phyloP scores from a whole-genome alignment of 2,888 invertebrate genomes.

The Nineta flava region DNA sequence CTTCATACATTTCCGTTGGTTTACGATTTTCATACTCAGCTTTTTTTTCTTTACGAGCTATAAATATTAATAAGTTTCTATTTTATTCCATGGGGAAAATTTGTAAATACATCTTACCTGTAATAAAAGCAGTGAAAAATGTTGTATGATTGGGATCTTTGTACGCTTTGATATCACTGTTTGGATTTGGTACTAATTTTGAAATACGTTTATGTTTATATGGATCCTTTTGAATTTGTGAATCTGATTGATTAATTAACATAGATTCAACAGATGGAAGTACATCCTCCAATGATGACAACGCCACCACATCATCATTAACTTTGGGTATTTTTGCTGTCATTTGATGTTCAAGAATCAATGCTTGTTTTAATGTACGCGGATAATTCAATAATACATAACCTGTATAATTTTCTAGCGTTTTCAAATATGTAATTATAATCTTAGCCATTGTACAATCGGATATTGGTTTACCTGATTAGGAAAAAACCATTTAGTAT shows the following conservation, averaged over 20 bases:
- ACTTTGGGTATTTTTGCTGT: constrained; percentile 16
- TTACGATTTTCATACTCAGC: no score
- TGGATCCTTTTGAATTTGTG: not conserved
- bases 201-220: constrained; percentile 28
- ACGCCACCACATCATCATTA: not conserved
- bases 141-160: constrained; percentile 29
- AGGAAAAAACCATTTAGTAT: no score
- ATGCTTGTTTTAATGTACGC: constrained; percentile 37
- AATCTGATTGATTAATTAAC: no score
- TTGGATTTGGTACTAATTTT: constrained; percentile 34
- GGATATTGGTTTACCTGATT: constrained; percentile 27
- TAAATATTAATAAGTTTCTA: constrained; percentile 21
- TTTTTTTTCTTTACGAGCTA: no score
- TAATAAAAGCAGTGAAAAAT: constrained; percentile 40
- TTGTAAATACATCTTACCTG: constrained; percentile 25
- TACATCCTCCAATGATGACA: not conserved
- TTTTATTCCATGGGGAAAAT: constrained; percentile 11
- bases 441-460: constrained; percentile 38
- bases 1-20: constrained; percentile 26
- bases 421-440: constrained; percentile 42
- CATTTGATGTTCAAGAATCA: constrained; percentile 40
- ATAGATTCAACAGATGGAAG: no score
- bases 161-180: constrained; percentile 20
- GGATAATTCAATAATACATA: constrained; percentile 53
- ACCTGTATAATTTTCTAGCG: constrained; percentile 31